A percentile compares a stretch with the other conserved stretches of the same genome.
Evolutionary conservation across 2,888 invertebrate genomes (phyloP).

Genomic region (Limnephilus lunatus): DNA sequence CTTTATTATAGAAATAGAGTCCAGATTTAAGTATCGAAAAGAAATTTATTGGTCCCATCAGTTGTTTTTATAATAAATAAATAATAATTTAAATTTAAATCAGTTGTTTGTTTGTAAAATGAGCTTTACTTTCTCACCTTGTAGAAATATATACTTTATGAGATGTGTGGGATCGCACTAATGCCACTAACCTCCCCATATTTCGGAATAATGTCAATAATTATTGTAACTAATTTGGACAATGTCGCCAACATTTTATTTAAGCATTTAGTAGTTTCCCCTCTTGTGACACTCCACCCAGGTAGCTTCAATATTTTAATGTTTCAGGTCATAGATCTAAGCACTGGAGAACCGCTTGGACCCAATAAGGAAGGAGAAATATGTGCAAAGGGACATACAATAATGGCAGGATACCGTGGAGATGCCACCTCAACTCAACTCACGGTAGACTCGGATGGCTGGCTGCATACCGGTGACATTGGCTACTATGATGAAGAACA

Average conservation of each 20-base stretch:
- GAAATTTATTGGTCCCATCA: no score
- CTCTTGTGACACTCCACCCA: not conserved
- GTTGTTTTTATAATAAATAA: no score
- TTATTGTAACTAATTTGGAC: no score
- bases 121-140: no score
- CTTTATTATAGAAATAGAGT: no score
- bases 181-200: no score
- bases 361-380: slow-evolving; percentile 87
- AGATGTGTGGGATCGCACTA: no score
- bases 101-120: no score
- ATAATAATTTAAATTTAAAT: no score
- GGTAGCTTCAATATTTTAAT: not conserved
- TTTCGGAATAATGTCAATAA: no score
- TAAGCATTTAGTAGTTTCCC: not conserved
- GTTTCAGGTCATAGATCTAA: slow-evolving; percentile 77
- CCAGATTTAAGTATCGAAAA: no score
- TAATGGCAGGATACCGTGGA: slow-evolving; percentile 91
- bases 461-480: slow-evolving; percentile 88
- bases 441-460: slow-evolving; percentile 84
- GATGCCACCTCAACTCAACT: slow-evolving; percentile 81
- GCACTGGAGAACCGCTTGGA: slow-evolving; percentile 80
- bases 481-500: slow-evolving; percentile 88
- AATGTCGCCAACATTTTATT: not conserved
- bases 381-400: slow-evolving; percentile 87
- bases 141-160: no score